Base-by-base conservation (phyloP, 2,888 invertebrate species). In the Drosophila dives region DNA sequence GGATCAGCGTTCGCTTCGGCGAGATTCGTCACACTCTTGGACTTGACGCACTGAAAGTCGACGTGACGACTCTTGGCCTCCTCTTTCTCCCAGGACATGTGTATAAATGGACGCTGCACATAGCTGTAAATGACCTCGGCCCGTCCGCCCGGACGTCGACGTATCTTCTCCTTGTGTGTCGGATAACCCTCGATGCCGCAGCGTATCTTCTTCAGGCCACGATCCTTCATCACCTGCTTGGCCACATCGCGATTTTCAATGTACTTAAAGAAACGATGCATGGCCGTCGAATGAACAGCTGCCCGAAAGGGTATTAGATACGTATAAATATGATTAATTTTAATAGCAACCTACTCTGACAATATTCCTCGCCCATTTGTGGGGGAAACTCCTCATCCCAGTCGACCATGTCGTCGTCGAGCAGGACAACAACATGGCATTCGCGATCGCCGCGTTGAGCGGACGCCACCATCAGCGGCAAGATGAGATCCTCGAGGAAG, bases 371-470 rank as follows among this genome's bases (percentile, higher is more conserved):
- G 10, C 99, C 99, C 98, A 99, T 99, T 94, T 99, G 99, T 0
- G 99, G 99, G 0, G 99, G 99, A 93, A 98, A 99, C 92, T 99
- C 97, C 91, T 99, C 98, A 92, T 99, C 99, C 99, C 99, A 99
- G 91, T 99, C 99, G 36, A 96, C 96, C 0, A 95, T 95, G 93
- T 99, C 99, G 87, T 99, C 99, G 91, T 99, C 99, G 45, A 98
- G 94, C 50, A 99, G 94, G 6, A 98, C 98, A 29, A 99, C 99
- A 70, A 99, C 97, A 92, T 99, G 99, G 92, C 99, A 99, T 93
- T 99, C 99, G 10, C 99, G 94, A 93, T 99, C 99, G 0, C 99
- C 99, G 64, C 98, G 95, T 94, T 98, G 95, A 0, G 97, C 98
- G 0, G 97, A 97, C 78, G 96, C 96, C 40, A 99, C 99, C 99